These are phyloP conservation scores for Macrophya annulata DNA, from an alignment of 2,888 invertebrate species.

Conservation along the genomic window DNA sequence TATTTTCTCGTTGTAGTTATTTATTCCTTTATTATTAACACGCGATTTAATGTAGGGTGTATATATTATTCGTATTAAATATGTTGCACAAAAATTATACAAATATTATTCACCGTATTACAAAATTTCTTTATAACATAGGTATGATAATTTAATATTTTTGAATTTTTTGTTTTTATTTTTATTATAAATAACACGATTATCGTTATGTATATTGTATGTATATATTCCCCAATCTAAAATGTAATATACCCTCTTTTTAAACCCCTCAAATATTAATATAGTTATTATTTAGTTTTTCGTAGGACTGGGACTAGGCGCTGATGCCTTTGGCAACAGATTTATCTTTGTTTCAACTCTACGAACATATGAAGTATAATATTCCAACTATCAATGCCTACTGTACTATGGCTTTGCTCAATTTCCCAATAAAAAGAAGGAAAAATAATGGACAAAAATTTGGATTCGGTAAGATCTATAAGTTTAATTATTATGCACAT, in stretches of 20 bases:
- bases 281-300: constrained; percentile 41
- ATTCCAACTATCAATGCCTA: neutral
- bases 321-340: constrained; percentile 60
- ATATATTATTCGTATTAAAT: neutral
- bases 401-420: neutral
- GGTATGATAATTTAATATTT: neutral
- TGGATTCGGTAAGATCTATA: neutral
- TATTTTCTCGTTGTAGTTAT: neutral
- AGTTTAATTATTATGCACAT: no score
- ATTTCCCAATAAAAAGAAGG: neutral
- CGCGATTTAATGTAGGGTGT: neutral
- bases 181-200: neutral
- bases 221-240: neutral
- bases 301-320: constrained; percentile 43
- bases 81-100: neutral
- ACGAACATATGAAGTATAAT: constrained; percentile 54
- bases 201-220: neutral
- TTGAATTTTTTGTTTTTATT: neutral
- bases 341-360: constrained; percentile 61
- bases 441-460: neutral
- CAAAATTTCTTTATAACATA: neutral
- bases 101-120: neutral
- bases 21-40: neutral
- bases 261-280: constrained; percentile 12
- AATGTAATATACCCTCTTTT: constrained; percentile 26